Evolutionary conservation across 2,113 vertebrate genomes (phyloP).

Genomic region (Geococcyx californianus): DNA sequence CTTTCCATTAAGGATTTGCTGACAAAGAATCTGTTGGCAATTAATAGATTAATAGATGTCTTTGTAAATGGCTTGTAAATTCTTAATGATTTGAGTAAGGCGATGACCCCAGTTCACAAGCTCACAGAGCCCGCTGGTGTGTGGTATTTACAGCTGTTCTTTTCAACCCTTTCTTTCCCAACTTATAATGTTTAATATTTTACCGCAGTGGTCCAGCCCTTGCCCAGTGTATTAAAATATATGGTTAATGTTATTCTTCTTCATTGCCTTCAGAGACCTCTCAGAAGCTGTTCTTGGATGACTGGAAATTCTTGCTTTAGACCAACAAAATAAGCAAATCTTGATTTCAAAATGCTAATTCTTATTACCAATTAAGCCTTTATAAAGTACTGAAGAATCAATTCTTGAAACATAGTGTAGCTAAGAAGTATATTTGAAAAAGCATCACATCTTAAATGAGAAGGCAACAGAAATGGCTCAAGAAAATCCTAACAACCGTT

Average conservation of each 20-base stretch:
- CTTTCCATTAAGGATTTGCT: conserved; percentile 14
- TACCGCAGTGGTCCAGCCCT: background rate
- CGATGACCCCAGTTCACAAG: background rate
- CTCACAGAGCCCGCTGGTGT: background rate
- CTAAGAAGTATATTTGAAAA: background rate
- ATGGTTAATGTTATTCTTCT: background rate
- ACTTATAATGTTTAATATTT: background rate
- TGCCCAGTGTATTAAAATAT: background rate
- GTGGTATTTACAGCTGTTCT: background rate
- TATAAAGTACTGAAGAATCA: background rate
- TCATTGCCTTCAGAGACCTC: background rate
- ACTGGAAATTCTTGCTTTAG: background rate
- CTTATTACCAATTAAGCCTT: background rate
- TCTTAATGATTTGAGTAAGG: background rate
- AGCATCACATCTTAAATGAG: background rate
- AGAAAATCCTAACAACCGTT: background rate
- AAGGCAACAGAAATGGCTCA: background rate
- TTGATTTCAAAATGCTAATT: background rate
- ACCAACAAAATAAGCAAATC: background rate
- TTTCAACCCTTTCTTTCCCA: background rate
- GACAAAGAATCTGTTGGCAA: background rate
- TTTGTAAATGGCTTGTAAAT: background rate
- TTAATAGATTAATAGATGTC: conserved; percentile 14
- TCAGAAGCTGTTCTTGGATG: background rate
- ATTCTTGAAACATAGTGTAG: background rate